Evolutionary conservation across 1,140 invertebrate species (phyloP), one percentile per base, ranked within the genome.

Genomic region (Musca vetustissima): DNA sequence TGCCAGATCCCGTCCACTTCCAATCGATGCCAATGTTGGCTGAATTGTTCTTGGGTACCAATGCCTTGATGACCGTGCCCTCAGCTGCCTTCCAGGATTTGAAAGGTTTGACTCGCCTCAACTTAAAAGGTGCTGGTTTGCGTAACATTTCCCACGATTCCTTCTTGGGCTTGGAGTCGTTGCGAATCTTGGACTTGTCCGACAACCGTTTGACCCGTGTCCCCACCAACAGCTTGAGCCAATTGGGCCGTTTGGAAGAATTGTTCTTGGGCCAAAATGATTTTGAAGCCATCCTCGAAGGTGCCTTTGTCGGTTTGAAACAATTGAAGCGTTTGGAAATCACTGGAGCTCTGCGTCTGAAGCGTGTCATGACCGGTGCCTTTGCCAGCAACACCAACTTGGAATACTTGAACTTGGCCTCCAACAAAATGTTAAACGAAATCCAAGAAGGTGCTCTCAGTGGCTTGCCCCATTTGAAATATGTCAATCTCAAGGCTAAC

Each of bases 251-350:
- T 22, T 82, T 96, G 50, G 93, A 95, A 77, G 90, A 93, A 68
- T 84, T 96, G 4, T 89, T 88, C 13, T 85, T 95, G 25, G 93
- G 93, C 0, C 92, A 94, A 78, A 96, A 95, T 75, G 89, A 90
- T 68, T 93, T 94, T 73, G 83, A 86, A 19, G 82, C 84, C 1
- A 81, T 95, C 48, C 86, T 87, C 78, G 86, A 88, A 1, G 88
- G 91, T 47, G 89, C 91, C 0, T 94, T 95, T 74, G 88, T 89
- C 69, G 91, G 92, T 0, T 82, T 95, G 13, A 87, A 86, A 61
- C 92, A 93, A 77, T 83, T 96, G 8, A 88, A 91, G 73, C 87
- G 87, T 57, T 79, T 96, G 25, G 92, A 94, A 61, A 87, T 95
- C 15, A 90, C 88, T 3, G 92, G 92, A n/a, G 90, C 91, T 0